Evolutionary conservation across 2,888 invertebrate genomes (phyloP), one percentile per base, ranked within the genome.

Genomic region (Plagiodera versicolora): DNA sequence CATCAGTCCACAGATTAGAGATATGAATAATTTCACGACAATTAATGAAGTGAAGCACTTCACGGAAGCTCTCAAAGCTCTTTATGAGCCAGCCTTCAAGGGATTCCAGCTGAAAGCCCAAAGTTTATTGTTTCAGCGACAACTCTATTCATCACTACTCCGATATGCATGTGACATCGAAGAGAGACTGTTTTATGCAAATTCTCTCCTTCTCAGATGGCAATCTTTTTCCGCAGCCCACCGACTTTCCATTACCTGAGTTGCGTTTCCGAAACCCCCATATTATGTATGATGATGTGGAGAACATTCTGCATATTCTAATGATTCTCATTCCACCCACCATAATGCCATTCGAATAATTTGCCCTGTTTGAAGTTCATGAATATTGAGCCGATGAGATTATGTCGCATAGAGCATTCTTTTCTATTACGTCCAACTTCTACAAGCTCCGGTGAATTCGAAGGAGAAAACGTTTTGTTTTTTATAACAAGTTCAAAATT

Each of bases 1-100:
- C 75, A 78, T 77, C 78, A 76, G 77, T 76, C 74, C 73, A 77
- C 76, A 77, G 77, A 78, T 78, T 78, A 77, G 70, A 73, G 75
- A 75, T 76, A 77, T 78, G 78, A 78, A 78, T 78, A 78, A 78
- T 78, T 78, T 76, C 74, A 68, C 70, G 70, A 74, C 78, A 75
- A 75, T 77, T 77, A 78, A 78, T 77, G 76, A 75, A 77, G 77
- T 75, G 75, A 72, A 73, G 71, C 72, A 70, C 75, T 73, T 72
- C 69, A 71, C 72, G 69, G 73, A 75, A 75, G 76, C 76, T 72
- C 73, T 75, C 72, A 75, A 75, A 75, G 75, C 76, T 72, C 73
- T 74, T 73, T 73, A 73, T 70, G 74, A 73, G 72, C 69, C 67
- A 71, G 69, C 70, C 72, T 72, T 70, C 67, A 60, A 67, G 71